phyloP scores from a whole-genome alignment of 2,888 invertebrate species.

The Machimus atricapillus region DNA sequence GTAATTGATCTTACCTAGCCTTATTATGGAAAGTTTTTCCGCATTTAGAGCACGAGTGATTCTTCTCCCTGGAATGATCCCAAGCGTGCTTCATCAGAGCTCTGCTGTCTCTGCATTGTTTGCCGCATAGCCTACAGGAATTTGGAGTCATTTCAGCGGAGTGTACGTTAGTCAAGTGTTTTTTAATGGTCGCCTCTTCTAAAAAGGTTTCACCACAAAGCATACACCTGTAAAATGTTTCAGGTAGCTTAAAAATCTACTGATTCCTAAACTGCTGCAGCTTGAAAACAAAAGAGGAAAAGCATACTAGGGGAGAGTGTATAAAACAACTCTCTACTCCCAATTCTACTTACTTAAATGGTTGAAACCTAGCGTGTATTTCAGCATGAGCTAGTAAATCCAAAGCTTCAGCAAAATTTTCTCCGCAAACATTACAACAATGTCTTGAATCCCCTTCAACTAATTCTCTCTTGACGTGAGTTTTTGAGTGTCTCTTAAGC shows the following conservation, averaged over 20 bases:
- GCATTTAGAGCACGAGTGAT: slow-evolving; percentile 72
- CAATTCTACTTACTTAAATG: slow-evolving; percentile 60
- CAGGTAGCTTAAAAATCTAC: neutral
- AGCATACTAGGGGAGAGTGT: neutral
- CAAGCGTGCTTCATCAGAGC: slow-evolving; percentile 73
- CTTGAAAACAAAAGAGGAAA: neutral
- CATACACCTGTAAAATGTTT: slow-evolving; percentile 64
- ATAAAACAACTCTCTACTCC: neutral
- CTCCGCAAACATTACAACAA: slow-evolving; percentile 81
- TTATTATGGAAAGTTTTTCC: slow-evolving; percentile 76
- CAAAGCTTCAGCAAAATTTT: slow-evolving; percentile 77
- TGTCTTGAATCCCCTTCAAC: slow-evolving; percentile 61
- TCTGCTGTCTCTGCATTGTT: slow-evolving; percentile 72
- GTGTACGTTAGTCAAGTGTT: slow-evolving; percentile 69
- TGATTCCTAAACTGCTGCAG: neutral
- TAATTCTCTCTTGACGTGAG: slow-evolving; percentile 54
- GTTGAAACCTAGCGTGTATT: slow-evolving; percentile 72
- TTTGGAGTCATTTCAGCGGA: slow-evolving; percentile 69
- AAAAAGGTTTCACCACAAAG: slow-evolving; percentile 71
- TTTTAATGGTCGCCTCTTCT: slow-evolving; percentile 70
- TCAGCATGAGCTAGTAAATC: slow-evolving; percentile 82
- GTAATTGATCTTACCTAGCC: slow-evolving; percentile 59
- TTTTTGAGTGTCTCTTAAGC: slow-evolving; percentile 73
- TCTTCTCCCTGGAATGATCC: slow-evolving; percentile 72
- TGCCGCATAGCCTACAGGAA: slow-evolving; percentile 72